Evolutionary conservation across 2,797 vertebrate genomes (phyloP).

Genomic region (Arnoldichthys spilopterus): DNA sequence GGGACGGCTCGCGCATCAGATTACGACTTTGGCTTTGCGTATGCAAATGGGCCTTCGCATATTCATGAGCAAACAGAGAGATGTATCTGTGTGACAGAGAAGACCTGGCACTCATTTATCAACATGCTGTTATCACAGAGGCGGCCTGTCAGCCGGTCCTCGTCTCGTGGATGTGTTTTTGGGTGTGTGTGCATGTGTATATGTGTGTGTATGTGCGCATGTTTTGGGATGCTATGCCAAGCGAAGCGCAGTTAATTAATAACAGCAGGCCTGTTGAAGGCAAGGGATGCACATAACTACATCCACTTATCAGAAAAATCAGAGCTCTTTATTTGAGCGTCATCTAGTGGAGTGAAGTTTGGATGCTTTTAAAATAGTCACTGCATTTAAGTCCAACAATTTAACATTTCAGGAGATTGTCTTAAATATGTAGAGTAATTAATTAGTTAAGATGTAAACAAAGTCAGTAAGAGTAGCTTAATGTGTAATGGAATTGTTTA

Average conservation of each 20-base stretch:
- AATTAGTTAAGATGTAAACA: too few relatives aligned
- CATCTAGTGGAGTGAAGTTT: background rate
- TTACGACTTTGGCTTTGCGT: constrained; percentile 45
- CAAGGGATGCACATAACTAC: constrained; percentile 68
- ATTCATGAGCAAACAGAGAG: constrained; percentile 60
- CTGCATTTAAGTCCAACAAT: too few relatives aligned
- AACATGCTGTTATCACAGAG: constrained; percentile 50
- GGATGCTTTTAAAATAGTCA: too few relatives aligned
- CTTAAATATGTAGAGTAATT: too few relatives aligned
- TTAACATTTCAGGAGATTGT: too few relatives aligned
- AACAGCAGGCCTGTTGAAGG: constrained; percentile 74
- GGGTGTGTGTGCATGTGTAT: constrained; percentile 8
- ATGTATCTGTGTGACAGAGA: constrained; percentile 59
- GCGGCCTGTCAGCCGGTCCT: constrained; percentile 38
- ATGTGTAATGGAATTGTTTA: too few relatives aligned
- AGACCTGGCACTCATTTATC: constrained; percentile 59
- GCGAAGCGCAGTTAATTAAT: constrained; percentile 74
- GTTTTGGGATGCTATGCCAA: constrained; percentile 44
- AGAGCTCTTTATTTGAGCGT: constrained; percentile 47
- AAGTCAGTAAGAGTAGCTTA: too few relatives aligned
- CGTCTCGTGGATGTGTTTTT: background rate
- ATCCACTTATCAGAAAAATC: constrained; percentile 62
- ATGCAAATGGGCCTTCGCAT: constrained; percentile 55
- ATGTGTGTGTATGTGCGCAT: constrained; percentile 35
- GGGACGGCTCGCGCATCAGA: constrained; percentile 48